Evolutionary conservation across 30 jellyfish, hydroid and myxozoan species (phyloP).

Genomic region (Turritopsis dohrnii): DNA sequence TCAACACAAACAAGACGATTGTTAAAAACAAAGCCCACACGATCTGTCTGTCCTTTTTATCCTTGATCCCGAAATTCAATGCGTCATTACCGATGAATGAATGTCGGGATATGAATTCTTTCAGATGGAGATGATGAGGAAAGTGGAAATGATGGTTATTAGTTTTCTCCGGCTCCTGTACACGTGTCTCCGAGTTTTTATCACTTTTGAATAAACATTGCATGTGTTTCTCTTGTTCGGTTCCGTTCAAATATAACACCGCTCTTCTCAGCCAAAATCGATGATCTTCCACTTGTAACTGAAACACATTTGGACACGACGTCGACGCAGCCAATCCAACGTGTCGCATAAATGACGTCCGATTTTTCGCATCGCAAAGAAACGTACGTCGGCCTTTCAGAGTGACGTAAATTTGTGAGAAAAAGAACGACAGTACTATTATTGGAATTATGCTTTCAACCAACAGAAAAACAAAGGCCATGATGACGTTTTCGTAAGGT

Average conservation of each 20-base stretch:
- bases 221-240: neutral
- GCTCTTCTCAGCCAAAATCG: slow-evolving; percentile 11
- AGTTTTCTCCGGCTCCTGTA: neutral
- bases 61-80: slow-evolving; percentile 9
- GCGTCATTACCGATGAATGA: neutral
- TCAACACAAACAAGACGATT: neutral
- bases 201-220: neutral
- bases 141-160: neutral
- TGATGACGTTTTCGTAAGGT: slow-evolving; percentile 3
- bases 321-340: neutral
- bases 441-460: slow-evolving; percentile 30
- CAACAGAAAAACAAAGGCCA: neutral
- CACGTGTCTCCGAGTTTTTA: no score
- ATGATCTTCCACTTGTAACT: neutral
- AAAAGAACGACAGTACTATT: slow-evolving; percentile 14
- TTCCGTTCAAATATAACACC: neutral
- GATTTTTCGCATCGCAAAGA: neutral
- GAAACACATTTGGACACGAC: neutral
- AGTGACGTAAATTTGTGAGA: neutral
- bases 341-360: neutral
- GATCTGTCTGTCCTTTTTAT: slow-evolving; percentile 18
- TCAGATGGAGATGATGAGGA: neutral
- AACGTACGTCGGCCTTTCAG: neutral
- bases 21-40: slow-evolving; percentile 12
- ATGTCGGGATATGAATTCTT: neutral